phyloP scores from a whole-genome alignment of 2,113 vertebrate species.

The Pantherophis guttatus region DNA sequence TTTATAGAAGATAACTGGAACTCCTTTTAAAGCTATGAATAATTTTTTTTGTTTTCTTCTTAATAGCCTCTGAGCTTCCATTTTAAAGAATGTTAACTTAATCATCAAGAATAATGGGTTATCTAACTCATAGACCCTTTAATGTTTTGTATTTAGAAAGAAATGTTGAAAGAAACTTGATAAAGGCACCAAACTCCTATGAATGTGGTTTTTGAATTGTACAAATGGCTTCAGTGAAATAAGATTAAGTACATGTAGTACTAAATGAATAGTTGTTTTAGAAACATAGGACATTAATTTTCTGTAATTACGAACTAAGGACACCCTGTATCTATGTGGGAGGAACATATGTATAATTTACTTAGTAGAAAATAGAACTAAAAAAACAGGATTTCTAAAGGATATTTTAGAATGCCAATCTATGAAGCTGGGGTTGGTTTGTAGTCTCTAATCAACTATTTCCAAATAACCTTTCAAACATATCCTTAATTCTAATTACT shows the following conservation, averaged over 20 bases:
- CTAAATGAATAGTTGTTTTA: neutral
- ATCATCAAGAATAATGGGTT: neutral
- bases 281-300: neutral
- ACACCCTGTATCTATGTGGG: neutral
- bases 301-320: neutral
- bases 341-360: neutral
- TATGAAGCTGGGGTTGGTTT: neutral
- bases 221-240: neutral
- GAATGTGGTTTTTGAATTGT: neutral
- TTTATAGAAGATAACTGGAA: neutral
- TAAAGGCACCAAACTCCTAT: neutral
- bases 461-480: neutral
- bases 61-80: neutral
- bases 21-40: neutral
- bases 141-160: neutral
- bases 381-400: neutral
- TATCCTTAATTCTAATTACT: neutral
- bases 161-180: neutral
- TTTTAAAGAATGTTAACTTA: neutral
- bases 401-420: neutral
- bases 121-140: neutral
- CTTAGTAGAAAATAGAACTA: neutral
- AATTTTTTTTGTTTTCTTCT: neutral
- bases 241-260: neutral
- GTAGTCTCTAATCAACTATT: neutral